Conservation (phyloP, 2,113 vertebrate species). For the Osmerus eperlanus region DNA sequence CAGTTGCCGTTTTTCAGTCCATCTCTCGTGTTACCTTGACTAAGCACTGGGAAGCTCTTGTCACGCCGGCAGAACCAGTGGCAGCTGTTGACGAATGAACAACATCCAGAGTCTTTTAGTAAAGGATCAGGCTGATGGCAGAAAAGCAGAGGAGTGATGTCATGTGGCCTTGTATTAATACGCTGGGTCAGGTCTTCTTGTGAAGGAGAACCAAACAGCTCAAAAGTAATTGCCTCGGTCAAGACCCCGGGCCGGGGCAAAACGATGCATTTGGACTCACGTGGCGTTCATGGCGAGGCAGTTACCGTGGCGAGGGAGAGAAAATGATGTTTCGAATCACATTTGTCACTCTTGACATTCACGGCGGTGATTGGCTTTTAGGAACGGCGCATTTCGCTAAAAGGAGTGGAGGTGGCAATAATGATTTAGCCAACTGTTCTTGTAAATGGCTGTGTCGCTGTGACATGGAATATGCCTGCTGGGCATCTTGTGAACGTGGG, state of each 20-base stretch:
- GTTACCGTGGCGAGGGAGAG: constrained; percentile 38
- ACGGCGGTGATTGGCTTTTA: constrained; percentile 35
- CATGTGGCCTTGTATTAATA: constrained; percentile 49
- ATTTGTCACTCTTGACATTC: constrained; percentile 66
- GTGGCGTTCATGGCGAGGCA: constrained; percentile 39
- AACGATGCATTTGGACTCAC: constrained; percentile 32
- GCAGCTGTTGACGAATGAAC: not conserved
- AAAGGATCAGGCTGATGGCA: constrained; percentile 33
- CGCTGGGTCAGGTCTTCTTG: constrained; percentile 27
- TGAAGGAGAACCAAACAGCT: constrained; percentile 46
- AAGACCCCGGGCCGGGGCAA: constrained; percentile 28
- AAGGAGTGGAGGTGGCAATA: constrained; percentile 31
- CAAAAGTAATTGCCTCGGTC: constrained; percentile 41
- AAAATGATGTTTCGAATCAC: constrained; percentile 54
- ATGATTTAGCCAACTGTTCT: constrained; percentile 24
- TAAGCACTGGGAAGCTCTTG: constrained; percentile 39
- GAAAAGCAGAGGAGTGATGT: constrained; percentile 29
- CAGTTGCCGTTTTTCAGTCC: constrained; percentile 38
- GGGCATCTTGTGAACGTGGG: constrained; percentile 1
- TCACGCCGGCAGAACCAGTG: constrained; percentile 19
- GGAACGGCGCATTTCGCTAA: constrained; percentile 27
- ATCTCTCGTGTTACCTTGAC: constrained; percentile 53
- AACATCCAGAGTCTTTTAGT: not conserved
- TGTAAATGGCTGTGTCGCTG: constrained; percentile 21
- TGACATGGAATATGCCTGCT: constrained; percentile 7